These are phyloP conservation scores for Cheirogaleus medius DNA, from an alignment of 2,113 vertebrate genomes.

Conservation along the genomic window DNA sequence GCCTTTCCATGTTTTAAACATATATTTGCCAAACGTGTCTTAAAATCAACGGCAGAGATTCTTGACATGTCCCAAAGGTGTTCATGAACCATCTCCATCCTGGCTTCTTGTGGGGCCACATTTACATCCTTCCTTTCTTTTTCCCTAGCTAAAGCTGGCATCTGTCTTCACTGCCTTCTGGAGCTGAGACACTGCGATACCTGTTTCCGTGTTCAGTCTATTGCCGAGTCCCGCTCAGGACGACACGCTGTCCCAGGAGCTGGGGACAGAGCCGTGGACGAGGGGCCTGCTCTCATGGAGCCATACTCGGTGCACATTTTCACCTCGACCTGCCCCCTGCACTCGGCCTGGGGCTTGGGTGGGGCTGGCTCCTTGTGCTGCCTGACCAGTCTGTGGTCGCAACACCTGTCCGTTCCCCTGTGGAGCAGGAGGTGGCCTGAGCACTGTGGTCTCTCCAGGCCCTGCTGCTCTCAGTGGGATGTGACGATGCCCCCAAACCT, in stretches of 20 bases:
- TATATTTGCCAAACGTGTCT: conserved; percentile 31
- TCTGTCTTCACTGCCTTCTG: background rate
- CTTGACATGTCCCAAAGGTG: background rate
- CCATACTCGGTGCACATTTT: background rate
- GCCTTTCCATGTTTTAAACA: conserved; percentile 42
- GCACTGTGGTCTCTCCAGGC: background rate
- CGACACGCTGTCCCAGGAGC: fast-evolving
- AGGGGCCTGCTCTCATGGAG: background rate
- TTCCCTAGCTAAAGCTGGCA: background rate
- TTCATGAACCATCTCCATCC: background rate
- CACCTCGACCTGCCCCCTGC: background rate
- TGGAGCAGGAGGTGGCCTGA: background rate
- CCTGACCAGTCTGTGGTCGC: fast-evolving
- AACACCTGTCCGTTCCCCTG: background rate
- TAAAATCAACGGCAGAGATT: background rate
- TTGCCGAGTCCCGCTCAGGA: fast-evolving
- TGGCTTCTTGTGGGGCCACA: background rate
- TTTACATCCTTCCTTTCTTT: background rate
- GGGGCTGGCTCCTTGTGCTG: fast-evolving
- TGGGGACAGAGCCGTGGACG: background rate
- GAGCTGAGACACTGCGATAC: background rate
- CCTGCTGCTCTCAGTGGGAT: background rate
- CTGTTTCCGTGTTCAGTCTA: background rate
- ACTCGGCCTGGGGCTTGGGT: background rate
- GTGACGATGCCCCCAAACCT: background rate